These are phyloP conservation scores for Mionectes macconnelli DNA, from an alignment of 2,113 vertebrate genomes.

Conservation along the genomic window DNA sequence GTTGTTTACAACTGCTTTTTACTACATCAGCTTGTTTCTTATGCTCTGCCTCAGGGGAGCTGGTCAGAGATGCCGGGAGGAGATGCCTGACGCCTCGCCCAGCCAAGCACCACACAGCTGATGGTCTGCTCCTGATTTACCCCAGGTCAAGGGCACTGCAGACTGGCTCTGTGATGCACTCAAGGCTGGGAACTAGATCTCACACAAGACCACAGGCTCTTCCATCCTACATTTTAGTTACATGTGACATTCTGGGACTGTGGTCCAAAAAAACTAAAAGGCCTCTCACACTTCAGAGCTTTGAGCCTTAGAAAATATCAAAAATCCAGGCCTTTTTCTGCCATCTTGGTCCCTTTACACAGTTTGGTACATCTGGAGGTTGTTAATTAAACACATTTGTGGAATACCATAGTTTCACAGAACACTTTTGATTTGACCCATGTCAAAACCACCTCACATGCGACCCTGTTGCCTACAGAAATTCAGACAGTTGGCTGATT, in stretches of 20 bases:
- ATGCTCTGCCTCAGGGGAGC: neutral
- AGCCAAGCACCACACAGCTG: neutral
- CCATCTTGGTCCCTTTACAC: neutral
- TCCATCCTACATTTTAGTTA: neutral
- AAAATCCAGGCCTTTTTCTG: neutral
- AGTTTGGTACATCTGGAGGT: neutral
- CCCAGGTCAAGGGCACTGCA: neutral
- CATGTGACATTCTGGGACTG: rapidly evolving
- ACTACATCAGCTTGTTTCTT: neutral
- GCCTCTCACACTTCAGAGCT: neutral
- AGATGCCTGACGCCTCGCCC: neutral
- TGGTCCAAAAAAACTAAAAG: neutral
- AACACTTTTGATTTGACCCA: neutral
- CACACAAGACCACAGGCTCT: neutral
- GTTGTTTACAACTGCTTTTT: neutral
- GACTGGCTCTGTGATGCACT: neutral
- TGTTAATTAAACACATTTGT: neutral
- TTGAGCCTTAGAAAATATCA: neutral
- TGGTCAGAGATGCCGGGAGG: neutral
- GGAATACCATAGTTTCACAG: neutral
- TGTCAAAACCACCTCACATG: neutral
- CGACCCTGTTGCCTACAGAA: neutral
- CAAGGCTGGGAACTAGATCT: neutral
- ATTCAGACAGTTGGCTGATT: neutral
- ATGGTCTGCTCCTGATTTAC: neutral